Percentiles rank a stretch among this genome's conserved stretches.
These are phyloP conservation scores for Campoletis raptor DNA, from an alignment of 2,888 invertebrate genomes.

Conservation along the genomic window DNA sequence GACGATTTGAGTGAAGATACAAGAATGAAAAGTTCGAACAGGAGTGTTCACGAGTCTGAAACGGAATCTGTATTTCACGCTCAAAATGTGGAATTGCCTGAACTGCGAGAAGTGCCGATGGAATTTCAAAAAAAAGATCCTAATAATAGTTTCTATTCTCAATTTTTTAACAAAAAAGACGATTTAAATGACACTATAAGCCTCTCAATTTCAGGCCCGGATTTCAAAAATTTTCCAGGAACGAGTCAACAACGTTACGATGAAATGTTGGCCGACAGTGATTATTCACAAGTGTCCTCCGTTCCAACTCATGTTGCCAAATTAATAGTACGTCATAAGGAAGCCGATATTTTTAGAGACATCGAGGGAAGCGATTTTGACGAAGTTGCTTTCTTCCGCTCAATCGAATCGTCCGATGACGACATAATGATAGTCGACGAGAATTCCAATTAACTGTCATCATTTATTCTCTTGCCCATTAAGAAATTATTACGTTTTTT, in stretches of 20 bases:
- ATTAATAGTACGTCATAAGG: conserved; percentile 66
- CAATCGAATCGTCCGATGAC: neutral
- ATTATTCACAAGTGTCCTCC: conserved; percentile 62
- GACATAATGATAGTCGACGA: neutral
- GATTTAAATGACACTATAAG: neutral
- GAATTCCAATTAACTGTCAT: neutral
- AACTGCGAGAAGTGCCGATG: neutral
- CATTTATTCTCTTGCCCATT: neutral
- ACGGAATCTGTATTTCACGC: neutral
- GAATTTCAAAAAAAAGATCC: neutral
- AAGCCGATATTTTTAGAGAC: conserved; percentile 74
- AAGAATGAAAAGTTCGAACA: neutral
- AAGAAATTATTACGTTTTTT: neutral
- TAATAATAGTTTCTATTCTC: neutral
- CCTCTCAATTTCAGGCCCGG: neutral
- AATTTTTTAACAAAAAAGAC: neutral
- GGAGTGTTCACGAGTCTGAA: neutral
- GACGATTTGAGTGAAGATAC: neutral
- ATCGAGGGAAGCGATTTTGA: conserved; percentile 75
- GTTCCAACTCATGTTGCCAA: conserved; percentile 55
- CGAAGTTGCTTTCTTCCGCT: conserved; percentile 71
- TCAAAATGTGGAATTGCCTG: neutral
- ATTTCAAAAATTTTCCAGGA: neutral
- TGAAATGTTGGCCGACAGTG: neutral
- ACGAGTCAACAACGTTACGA: conserved; percentile 40